phyloP scores from a whole-genome alignment of 2,888 invertebrate genomes.

The Amorpha juglandis region DNA sequence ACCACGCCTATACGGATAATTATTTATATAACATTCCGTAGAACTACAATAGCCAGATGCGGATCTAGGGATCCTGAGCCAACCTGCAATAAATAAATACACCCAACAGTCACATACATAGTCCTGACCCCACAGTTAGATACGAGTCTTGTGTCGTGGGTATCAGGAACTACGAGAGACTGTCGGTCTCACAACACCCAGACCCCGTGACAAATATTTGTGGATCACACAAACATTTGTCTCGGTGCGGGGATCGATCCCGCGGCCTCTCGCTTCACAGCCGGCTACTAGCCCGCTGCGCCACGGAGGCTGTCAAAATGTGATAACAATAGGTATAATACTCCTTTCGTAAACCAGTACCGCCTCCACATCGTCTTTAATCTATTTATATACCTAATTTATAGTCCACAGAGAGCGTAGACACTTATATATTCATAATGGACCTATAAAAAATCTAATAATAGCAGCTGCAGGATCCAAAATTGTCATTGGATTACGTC shows the following conservation, averaged over 20 bases:
- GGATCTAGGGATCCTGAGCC: no score
- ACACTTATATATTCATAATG: neutral
- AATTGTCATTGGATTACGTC: neutral
- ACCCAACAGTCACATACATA: no score
- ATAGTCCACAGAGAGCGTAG: neutral
- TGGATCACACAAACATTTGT: no score
- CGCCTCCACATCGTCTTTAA: neutral
- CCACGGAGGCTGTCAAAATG: neutral
- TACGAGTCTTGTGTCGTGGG: no score
- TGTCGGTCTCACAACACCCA: no score
- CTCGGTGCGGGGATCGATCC: no score
- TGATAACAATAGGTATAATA: neutral
- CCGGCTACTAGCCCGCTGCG: no score
- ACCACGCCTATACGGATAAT: constrained; percentile 65
- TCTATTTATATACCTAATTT: neutral
- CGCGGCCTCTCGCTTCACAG: no score
- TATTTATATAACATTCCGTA: constrained; percentile 51
- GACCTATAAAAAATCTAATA: constrained; percentile 3
- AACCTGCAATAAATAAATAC: no score
- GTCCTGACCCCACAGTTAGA: no score
- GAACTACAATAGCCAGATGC: constrained; percentile 28
- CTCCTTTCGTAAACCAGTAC: neutral
- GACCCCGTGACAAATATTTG: no score
- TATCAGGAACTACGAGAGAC: no score
- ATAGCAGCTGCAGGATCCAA: neutral